These are phyloP conservation scores for Leptodactylus fallax DNA, from an alignment of 2,797 vertebrate species.

Conservation along the genomic window DNA sequence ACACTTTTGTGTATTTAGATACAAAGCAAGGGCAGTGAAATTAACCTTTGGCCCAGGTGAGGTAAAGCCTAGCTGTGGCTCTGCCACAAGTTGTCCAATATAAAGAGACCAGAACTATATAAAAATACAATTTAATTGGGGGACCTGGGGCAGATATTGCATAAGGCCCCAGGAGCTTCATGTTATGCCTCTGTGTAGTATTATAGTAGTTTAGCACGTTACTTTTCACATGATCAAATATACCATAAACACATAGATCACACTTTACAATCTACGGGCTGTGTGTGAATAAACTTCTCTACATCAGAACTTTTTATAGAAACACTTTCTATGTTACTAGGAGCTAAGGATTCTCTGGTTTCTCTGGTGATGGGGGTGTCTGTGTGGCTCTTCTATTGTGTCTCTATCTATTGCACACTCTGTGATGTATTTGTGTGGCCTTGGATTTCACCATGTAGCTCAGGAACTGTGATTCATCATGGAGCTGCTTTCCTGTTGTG, in stretches of 20 bases:
- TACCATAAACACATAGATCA: not conserved
- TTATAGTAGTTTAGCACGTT: too few species aligned
- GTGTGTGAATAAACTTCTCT: not conserved
- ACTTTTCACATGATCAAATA: not conserved
- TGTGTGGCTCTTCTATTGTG: not conserved
- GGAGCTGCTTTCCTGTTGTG: conserved; percentile 4
- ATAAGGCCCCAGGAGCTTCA: too few species aligned
- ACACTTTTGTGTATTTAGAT: too few species aligned
- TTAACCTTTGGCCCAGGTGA: too few species aligned
- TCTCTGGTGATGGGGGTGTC: not conserved
- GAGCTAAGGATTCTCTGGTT: not conserved
- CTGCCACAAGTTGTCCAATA: too few species aligned
- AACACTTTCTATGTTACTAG: not conserved
- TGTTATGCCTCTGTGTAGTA: too few species aligned
- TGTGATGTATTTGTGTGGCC: not conserved
- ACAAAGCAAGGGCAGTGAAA: too few species aligned
- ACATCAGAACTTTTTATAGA: not conserved
- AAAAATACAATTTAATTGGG: too few species aligned
- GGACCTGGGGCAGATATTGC: too few species aligned
- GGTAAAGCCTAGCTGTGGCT: too few species aligned
- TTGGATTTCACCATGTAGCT: conserved; percentile 1
- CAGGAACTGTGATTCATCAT: not conserved
- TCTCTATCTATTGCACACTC: not conserved
- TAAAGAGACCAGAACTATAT: too few species aligned
- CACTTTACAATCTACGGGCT: not conserved